Base-by-base conservation (phyloP, 2,113 vertebrate genomes). In the Microcebus griseorufus region DNA sequence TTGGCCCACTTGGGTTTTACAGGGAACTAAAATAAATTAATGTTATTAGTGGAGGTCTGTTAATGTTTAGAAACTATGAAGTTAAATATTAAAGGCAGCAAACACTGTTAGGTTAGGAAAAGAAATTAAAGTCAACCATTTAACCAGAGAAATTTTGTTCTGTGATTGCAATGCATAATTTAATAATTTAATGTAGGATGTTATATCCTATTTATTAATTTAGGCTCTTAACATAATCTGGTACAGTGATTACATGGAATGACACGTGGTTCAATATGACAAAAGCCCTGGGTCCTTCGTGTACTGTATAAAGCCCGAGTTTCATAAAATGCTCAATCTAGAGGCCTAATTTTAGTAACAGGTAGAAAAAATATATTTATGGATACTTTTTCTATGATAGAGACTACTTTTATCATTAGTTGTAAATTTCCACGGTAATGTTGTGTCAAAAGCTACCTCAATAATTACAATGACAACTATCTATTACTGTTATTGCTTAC, bases 211-310 rank as follows among this genome's bases (percentile, higher is more conserved):
- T 90, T 82, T 53, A 80, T 80, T 88, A 37, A 80, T 90, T 94
- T 91, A 86, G 55, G 32, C 53, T 93, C 39, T 87, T 92, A 96
- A 89, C 62, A 60, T 64, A 45, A 79, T 73, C n/a, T 65, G 39
- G 29, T 92, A 79, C 94, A 13, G 70, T 83, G 62, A 93, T 96
- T 86, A 45, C 25, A 75, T 94, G 79, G 42, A 96, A 92, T 93
- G 58, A 25, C 25, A 67, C 10, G 73, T 87, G 51, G 17, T 88
- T 85, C 17, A 73, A 37, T 67, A n/a, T 82, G 20, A 9, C 14
- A 67, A 84, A 72, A 42, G 14, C n/a, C 6, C 13, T 29, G 85
- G 12, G 3, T 90, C 20, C 14, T 58, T 6, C 27, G 42, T 11
- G 7, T 65, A 45, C 2, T 29, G 37, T 78, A 42, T 11, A 42